Base-by-base conservation (phyloP, 2,113 vertebrate genomes). In the Oncorhynchus mykiss region DNA sequence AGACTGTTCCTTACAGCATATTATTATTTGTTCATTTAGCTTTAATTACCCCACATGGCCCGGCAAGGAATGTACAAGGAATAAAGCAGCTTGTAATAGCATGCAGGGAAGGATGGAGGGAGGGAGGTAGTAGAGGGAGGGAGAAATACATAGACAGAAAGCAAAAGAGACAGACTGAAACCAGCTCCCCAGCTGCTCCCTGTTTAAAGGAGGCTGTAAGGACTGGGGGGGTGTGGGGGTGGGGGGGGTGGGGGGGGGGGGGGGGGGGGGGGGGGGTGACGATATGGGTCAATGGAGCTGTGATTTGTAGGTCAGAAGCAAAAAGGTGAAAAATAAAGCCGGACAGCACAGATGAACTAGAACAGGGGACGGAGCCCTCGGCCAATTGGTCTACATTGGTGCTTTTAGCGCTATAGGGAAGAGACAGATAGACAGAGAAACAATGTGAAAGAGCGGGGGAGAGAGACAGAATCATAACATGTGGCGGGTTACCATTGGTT, bases 271-370 rank as follows among this genome's bases (percentile, higher is more conserved):
- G 27, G 25, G 27, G 27, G 25, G 25, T 24, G 22, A 11, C 34
- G 16, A 12, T n/a, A 45, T 27, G 24, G 20, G 20, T 45, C 39
- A 45, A 11, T 11, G 39, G 39, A 45, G 39, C 39, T 45, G 39
- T 45, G 39, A 45, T 45, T 45, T 45, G 39, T 45, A 67, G n/a
- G 1, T 27, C 2, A 22, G 8, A 29, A n/a, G 78, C 78, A 86
- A 79, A 70, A 70, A 77, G 84, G 79, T 83, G 78, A 80, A 65
- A 81, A 76, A 87, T 87, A 78, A 85, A 82, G 77, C 75, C 29
- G 73, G 77, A 74, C 77, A 80, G 78, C 73, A 11, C 39, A 78
- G 85, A 87, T 80, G 82, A 86, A 85, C 51, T 65, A 83, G 81
- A 29, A 16, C 80, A 74, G 6, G 65, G 80, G 77, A 90, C 73